These are phyloP conservation scores for Apamea anceps DNA, from an alignment of 2,888 invertebrate species.

Conservation along the genomic window DNA sequence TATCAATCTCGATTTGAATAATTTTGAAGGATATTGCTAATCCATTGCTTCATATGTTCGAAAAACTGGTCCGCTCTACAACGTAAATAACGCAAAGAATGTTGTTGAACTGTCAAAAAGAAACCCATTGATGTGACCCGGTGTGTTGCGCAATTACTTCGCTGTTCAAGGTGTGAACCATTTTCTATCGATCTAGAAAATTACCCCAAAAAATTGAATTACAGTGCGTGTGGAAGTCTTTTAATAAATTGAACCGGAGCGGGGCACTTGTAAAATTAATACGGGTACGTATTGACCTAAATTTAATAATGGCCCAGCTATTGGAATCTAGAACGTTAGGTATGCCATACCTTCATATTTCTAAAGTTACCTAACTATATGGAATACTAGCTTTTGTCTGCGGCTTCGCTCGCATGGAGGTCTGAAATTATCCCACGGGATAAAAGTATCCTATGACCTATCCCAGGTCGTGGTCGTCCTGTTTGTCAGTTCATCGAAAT, in stretches of 20 bases:
- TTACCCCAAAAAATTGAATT: neutral
- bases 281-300: conserved; percentile 19
- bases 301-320: conserved; percentile 32
- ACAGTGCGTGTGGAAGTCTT: conserved; percentile 24
- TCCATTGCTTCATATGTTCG: no score
- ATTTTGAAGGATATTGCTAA: no score
- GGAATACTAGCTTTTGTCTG: neutral
- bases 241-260: conserved; percentile 28
- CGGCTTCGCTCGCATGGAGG: no score
- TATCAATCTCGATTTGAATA: no score
- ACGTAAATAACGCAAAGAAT: no score
- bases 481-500: neutral
- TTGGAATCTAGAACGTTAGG: conserved; percentile 20
- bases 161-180: neutral
- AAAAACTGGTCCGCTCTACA: no score
- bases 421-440: neutral
- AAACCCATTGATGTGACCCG: no score
- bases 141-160: no score
- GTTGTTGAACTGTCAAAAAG: no score
- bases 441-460: neutral
- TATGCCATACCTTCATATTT: conserved; percentile 9
- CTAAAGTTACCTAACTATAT: neutral
- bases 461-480: no score
- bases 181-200: neutral
- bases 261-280: conserved; percentile 45